Evolutionary conservation across 2,888 invertebrate species (phyloP).

Genomic region (Stenichneumon culpator): DNA sequence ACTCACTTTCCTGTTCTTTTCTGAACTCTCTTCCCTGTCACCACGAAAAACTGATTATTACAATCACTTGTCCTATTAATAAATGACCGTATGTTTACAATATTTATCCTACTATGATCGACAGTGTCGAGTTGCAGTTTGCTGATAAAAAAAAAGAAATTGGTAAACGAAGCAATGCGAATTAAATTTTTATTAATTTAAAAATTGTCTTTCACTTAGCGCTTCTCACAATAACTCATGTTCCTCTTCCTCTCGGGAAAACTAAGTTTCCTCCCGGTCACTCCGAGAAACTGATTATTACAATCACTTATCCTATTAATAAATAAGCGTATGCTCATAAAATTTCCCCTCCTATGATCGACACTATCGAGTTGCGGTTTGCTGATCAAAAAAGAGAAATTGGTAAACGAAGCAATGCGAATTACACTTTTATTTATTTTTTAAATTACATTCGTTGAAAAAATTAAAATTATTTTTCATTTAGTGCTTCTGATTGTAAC

Average conservation of each 20-base stretch:
- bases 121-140: neutral
- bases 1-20: neutral
- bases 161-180: too few relatives aligned
- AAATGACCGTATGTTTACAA: neutral
- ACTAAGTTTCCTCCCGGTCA: too few relatives aligned
- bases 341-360: neutral
- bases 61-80: neutral
- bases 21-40: neutral
- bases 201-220: too few relatives aligned
- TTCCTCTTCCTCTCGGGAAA: neutral
- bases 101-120: neutral
- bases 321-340: neutral
- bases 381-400: too few relatives aligned
- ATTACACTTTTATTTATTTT: neutral
- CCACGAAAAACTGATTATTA: neutral
- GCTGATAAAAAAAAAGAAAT: too few relatives aligned
- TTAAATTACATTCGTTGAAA: too few relatives aligned
- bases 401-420: too few relatives aligned
- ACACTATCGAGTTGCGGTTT: neutral
- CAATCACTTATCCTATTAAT: conserved; percentile 1
- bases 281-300: neutral
- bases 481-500: neutral
- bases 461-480: too few relatives aligned
- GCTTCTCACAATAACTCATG: neutral
- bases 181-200: neutral